phyloP scores from a whole-genome alignment of 2,888 invertebrate species.

The Coelinius sp. region DNA sequence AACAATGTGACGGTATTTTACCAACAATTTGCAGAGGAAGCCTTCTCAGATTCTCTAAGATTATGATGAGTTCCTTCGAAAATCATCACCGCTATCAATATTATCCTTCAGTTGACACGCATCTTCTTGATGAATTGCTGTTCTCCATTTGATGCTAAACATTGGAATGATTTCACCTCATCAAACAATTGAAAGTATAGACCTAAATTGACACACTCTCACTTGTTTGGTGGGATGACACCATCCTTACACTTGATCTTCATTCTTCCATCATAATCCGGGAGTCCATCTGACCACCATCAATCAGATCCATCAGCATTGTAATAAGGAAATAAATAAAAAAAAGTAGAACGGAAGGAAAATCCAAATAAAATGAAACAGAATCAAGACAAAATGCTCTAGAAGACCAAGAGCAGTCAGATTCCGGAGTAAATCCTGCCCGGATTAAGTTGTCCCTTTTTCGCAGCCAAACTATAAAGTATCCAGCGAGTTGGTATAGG shows the following conservation, averaged over 20 bases:
- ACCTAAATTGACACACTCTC: slow-evolving; percentile 71
- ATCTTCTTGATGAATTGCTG: background rate
- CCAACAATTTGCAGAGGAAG: no score
- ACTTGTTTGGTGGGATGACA: slow-evolving; percentile 71
- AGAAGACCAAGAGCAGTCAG: slow-evolving; percentile 45
- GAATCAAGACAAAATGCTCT: slow-evolving; percentile 36
- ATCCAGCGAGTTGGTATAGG: slow-evolving; percentile 52
- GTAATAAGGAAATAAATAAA: slow-evolving; percentile 22
- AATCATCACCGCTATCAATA: background rate
- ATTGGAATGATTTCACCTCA: slow-evolving; percentile 70
- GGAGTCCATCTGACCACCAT: slow-evolving; percentile 19
- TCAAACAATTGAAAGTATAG: slow-evolving; percentile 72
- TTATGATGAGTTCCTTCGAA: no score
- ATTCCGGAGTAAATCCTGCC: slow-evolving; percentile 55
- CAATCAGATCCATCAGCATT: slow-evolving; percentile 15
- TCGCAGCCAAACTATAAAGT: slow-evolving; percentile 60
- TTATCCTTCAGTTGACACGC: background rate
- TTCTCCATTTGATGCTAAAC: slow-evolving; percentile 26
- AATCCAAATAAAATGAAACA: slow-evolving; percentile 11
- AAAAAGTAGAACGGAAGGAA: background rate
- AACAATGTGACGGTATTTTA: no score
- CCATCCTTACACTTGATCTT: slow-evolving; percentile 58
- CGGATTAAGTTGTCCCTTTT: slow-evolving; percentile 63
- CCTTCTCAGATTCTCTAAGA: no score
- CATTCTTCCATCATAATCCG: slow-evolving; percentile 21